A percentile compares a stretch with the other conserved stretches of the same genome.
These are phyloP conservation scores for Nerophis ophidion DNA, from an alignment of 2,113 vertebrate species.

Conservation along the genomic window DNA sequence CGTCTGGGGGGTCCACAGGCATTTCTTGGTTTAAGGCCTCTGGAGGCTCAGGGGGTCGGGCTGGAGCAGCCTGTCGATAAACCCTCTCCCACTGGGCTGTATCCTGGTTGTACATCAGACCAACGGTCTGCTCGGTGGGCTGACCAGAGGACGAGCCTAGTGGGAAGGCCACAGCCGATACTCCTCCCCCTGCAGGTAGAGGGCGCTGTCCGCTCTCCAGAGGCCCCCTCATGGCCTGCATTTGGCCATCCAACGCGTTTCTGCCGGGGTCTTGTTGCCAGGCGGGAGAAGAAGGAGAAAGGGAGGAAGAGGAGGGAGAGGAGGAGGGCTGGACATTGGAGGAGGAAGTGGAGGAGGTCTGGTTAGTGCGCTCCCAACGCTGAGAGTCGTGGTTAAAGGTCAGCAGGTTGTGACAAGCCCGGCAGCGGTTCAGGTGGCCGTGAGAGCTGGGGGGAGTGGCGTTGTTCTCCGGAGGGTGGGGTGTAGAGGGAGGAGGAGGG, in stretches of 20 bases:
- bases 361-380: conserved; percentile 91
- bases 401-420: conserved; percentile 97
- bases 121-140: conserved; percentile 87
- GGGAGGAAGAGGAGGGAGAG: conserved; percentile 41
- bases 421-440: conserved; percentile 92
- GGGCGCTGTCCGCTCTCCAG: conserved; percentile 71
- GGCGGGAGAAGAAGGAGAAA: conserved; percentile 26
- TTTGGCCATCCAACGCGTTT: conserved; percentile 67
- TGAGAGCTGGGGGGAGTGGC: conserved; percentile 77
- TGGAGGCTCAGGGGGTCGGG: conserved; percentile 78
- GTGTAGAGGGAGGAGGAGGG: conserved; percentile 57
- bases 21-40: conserved; percentile 98
- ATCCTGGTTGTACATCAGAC: conserved; percentile 95
- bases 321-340: conserved; percentile 62
- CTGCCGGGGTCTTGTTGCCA: conserved; percentile 68
- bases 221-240: conserved; percentile 74
- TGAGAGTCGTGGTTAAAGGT: conserved; percentile 97
- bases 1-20: conserved; percentile 93
- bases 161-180: conserved; percentile 46
- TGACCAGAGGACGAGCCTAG: conserved; percentile 66
- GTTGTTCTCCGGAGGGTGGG: conserved; percentile 79
- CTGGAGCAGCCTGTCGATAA: conserved; percentile 83
- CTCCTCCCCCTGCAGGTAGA: conserved; percentile 52
- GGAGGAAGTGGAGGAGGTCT: conserved; percentile 76
- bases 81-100: conserved; percentile 93